Evolutionary conservation across 2,888 invertebrate species (phyloP), one percentile per base, ranked within the genome.

Genomic region (Girardia tigrina): DNA sequence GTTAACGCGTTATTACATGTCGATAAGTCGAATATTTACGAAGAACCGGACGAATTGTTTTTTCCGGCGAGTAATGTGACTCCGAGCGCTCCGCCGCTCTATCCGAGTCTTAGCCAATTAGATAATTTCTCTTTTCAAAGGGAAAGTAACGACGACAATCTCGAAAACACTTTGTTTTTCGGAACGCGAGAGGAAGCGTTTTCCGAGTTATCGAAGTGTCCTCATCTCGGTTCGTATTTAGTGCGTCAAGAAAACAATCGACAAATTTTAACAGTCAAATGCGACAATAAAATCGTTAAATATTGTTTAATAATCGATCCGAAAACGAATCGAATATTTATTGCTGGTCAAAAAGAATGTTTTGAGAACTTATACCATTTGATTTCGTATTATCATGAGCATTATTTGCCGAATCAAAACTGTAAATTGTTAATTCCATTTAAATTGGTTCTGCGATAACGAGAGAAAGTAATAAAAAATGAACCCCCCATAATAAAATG

Each of bases 321-420:
- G n/a, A 56, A 56, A 56, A 56, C 56, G n/a, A n/a, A 56, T 8
- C 56, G 56, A 23, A 56, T 56, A 20, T 23, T 20, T 56, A 56
- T 56, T 56, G 56, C 56, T 56, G 56, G 56, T 56, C 56, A 56
- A 56, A 56, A 56, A 56, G 56, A 56, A 56, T 56, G 20, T 16
- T 56, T 56, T n/a, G 56, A 56, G 23, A 56, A 56, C n/a, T 2
- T 56, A 20, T 16, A 56, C 23, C 56, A 56, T 16, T 56, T 56
- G 23, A 6, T 56, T 2, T n/a, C 56, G 4, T 56, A 56, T 56
- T 56, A 56, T n/a, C 56, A 56, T n/a, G 56, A 56, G n/a, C 56
- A 56, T 56, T 56, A 8, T 56, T 23, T 56, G 4, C 56, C 56
- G 2, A 56, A 56, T 56, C 56, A 56, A 56, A 56, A 56, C 23